Base-by-base conservation (phyloP, 2,888 invertebrate species). In the Sinohyriopsis cumingii region DNA sequence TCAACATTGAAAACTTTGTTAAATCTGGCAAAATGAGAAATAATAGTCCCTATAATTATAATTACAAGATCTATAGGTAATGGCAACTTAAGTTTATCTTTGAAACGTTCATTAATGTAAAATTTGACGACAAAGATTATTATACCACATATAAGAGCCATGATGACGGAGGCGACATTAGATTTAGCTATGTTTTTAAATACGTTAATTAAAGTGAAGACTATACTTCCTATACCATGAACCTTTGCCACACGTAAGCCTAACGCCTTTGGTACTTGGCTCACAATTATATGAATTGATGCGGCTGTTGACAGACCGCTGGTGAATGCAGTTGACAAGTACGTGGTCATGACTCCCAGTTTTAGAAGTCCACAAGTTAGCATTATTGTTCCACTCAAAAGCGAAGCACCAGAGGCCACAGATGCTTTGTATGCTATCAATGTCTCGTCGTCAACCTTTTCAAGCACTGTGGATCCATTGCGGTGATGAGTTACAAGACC, bases 101-200 rank as follows among this genome's bases (percentile, higher is more conserved):
- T 81, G 68, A 76, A 87, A 22, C 80, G 75, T 67, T 83, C 80
- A 69, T 87, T 88, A 53, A 87, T 75, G 63, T 71, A 75, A 67
- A 91, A 91, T 68, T 87, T 87, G n/a, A 89, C 85, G 54, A 94
- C 81, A 0, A 93, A 90, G 54, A 95, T 92, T 65, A 93, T 84
- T 33, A 92, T 80, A 63, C 95, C 93, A 3, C 94, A 92, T 59
- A 94, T 91, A 24, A 92, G 77, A 0, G 95, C 94, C 61, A 95
- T 92, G 25, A 92, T 87, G 28, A 94, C 88, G 0, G 95, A 94
- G 0, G 93, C 92, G 78, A 92, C 86, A 89, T 96, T 95, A 15
- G 93, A 90, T 24, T 91, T 82, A 4, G 90, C 81, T 73, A 94
- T 89, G 76, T 92, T 90, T 71, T 91, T 89, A 74, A 92, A 89